phyloP scores from a whole-genome alignment of 2,888 invertebrate genomes.

The Tenthredo distinguenda region DNA sequence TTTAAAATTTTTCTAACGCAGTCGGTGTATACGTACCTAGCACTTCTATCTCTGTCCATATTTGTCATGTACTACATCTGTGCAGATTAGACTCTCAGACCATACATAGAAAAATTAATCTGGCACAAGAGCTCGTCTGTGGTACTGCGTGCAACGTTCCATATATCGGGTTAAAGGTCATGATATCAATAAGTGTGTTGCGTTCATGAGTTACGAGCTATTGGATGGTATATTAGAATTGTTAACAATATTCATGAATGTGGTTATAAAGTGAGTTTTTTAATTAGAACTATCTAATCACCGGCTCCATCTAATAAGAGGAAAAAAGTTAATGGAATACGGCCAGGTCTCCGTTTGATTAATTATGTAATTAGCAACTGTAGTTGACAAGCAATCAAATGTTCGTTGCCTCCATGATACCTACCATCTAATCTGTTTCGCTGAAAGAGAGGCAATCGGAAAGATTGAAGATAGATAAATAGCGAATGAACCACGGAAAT shows the following conservation, averaged over 20 bases:
- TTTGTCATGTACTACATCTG: background rate
- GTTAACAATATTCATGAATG: background rate
- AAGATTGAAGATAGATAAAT: slow-evolving; percentile 2
- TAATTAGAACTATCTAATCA: background rate
- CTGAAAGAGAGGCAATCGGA: background rate
- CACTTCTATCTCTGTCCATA: background rate
- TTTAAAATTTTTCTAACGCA: background rate
- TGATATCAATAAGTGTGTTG: slow-evolving; percentile 40
- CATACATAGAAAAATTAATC: background rate
- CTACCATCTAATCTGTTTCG: background rate
- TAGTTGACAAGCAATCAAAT: background rate
- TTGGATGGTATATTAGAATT: background rate
- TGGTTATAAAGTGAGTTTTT: background rate
- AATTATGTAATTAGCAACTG: background rate
- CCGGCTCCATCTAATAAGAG: background rate
- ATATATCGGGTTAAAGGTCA: slow-evolving; percentile 38
- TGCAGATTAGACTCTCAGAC: background rate
- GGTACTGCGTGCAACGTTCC: background rate
- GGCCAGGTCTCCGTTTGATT: background rate
- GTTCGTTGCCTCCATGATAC: background rate
- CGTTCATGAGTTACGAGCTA: slow-evolving; percentile 1
- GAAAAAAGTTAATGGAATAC: background rate
- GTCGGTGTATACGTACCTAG: background rate
- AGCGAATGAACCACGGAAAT: background rate
- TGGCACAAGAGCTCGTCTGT: slow-evolving; percentile 1